These are phyloP conservation scores for Apostichopus californicus DNA, from an alignment of 35 echinoderm and acorn worm species.

Conservation along the genomic window DNA sequence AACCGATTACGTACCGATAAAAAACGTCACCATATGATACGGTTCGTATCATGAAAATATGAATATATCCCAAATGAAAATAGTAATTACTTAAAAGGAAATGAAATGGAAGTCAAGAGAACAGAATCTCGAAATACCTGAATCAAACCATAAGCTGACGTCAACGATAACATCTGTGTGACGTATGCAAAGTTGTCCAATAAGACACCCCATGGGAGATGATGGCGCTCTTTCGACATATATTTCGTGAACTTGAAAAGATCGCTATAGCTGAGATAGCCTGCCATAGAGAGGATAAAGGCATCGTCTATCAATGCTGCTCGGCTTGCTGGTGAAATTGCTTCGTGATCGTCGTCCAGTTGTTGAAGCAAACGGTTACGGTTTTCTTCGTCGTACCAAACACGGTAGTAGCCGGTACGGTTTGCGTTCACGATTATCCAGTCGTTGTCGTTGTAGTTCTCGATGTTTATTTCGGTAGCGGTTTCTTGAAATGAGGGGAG, in stretches of 20 bases:
- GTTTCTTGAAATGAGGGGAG: not conserved
- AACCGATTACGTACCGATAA: too few species aligned
- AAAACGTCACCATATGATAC: too few species aligned
- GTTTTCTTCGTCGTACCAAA: constrained; percentile 57
- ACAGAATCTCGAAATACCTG: constrained; percentile 35
- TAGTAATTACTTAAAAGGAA: too few species aligned
- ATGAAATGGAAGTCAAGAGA: not conserved
- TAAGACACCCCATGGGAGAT: constrained; percentile 72
- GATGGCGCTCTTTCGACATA: constrained; percentile 76
- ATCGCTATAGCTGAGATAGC: constrained; percentile 60
- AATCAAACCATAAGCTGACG: constrained; percentile 57
- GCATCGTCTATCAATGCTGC: constrained; percentile 71
- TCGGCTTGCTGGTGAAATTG: constrained; percentile 57
- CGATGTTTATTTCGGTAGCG: not conserved
- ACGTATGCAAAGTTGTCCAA: constrained; percentile 57
- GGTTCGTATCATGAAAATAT: too few species aligned
- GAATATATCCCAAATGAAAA: too few species aligned
- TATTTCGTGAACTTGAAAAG: constrained; percentile 70
- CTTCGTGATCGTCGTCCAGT: constrained; percentile 44
- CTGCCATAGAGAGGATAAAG: constrained; percentile 72
- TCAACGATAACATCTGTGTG: constrained; percentile 59
- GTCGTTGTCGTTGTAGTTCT: constrained; percentile 13
- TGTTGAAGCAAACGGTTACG: constrained; percentile 18
- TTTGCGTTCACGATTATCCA: constrained; percentile 64
- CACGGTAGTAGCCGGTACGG: constrained; percentile 58